A percentile compares a stretch with the other conserved stretches of the same genome.
Evolutionary conservation across 2,888 invertebrate genomes (phyloP).

Genomic region (Bimastos eiseni): DNA sequence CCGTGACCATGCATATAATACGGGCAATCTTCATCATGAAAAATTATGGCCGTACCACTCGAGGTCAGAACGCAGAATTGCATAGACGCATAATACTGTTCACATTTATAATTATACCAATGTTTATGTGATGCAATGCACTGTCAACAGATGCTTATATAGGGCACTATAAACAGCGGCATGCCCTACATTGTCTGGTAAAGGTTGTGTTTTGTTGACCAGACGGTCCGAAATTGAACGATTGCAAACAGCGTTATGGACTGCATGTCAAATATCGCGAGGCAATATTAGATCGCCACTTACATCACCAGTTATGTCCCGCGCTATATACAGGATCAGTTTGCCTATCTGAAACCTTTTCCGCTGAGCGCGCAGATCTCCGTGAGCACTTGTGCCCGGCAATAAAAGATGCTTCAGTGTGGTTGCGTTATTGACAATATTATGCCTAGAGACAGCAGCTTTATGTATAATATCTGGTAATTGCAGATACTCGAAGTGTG

Average conservation of each 20-base stretch:
- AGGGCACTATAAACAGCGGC: no score
- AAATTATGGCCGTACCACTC: no score
- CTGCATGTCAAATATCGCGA: not conserved
- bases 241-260: not conserved
- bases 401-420: not conserved
- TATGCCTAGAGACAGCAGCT: not conserved
- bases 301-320: not conserved
- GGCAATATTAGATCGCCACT: constrained; percentile 7
- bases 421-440: not conserved
- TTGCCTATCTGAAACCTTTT: not conserved
- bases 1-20: no score
- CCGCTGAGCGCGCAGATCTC: not conserved
- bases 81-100: no score
- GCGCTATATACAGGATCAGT: not conserved
- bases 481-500: not conserved
- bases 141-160: no score
- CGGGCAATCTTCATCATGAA: no score
- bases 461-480: not conserved
- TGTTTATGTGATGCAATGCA: no score
- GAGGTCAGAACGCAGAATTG: no score
- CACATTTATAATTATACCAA: no score
- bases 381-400: not conserved
- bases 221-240: not conserved
- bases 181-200: not conserved
- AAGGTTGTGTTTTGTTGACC: not conserved